These are phyloP conservation scores for Stomatorhinus ivindoensis DNA, from an alignment of 2,113 vertebrate genomes.

Conservation along the genomic window DNA sequence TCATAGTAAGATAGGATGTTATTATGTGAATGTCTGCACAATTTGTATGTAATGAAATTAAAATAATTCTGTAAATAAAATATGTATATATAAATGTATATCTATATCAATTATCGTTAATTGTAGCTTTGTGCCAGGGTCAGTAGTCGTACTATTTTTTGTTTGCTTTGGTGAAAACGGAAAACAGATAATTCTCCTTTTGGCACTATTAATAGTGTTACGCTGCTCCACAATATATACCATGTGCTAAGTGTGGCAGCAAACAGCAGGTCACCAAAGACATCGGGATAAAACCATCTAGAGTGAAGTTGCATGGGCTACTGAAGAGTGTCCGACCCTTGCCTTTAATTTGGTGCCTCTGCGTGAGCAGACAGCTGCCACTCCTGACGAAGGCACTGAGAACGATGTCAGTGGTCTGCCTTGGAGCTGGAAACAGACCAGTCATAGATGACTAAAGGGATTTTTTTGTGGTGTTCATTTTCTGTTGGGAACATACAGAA, in stretches of 20 bases:
- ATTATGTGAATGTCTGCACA: background rate
- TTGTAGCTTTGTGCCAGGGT: background rate
- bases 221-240: constrained; percentile 23
- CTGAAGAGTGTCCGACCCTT: constrained; percentile 32
- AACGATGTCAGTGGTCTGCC: constrained; percentile 49
- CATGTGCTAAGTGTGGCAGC: constrained; percentile 18
- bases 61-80: background rate
- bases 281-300: constrained; percentile 25
- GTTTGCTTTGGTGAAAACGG: background rate
- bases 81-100: background rate
- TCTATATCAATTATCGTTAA: background rate
- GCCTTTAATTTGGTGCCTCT: constrained; percentile 47
- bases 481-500: background rate
- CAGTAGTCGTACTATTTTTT: background rate
- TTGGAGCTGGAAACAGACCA: constrained; percentile 31
- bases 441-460: constrained; percentile 13
- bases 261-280: constrained; percentile 16
- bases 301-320: constrained; percentile 38
- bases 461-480: background rate
- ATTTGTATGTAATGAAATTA: background rate
- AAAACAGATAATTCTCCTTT: background rate
- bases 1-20: background rate
- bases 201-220: constrained; percentile 18
- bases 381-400: constrained; percentile 66
- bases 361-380: constrained; percentile 50